Conservation (phyloP, 2,888 invertebrate species). For the Chymomyza caudatula region DNA sequence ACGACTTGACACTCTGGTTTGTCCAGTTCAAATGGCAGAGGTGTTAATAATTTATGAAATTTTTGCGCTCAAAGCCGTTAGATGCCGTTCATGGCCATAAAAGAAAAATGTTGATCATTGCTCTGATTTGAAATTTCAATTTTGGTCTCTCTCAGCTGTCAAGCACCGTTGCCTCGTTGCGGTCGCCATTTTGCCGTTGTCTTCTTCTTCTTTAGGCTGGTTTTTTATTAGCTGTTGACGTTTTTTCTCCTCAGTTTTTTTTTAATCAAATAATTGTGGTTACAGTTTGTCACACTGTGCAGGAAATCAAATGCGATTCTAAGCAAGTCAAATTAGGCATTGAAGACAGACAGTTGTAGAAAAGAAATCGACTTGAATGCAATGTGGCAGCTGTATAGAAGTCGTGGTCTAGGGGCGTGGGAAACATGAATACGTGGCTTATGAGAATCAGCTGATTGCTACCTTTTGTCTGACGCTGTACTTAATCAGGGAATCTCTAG, state of each 20-base stretch:
- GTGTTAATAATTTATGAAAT: conserved; percentile 71
- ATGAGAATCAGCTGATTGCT: too few species aligned
- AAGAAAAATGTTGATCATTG: conserved; percentile 34
- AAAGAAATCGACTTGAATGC: neutral
- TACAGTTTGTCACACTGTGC: neutral
- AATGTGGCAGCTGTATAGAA: too few species aligned
- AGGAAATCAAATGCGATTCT: neutral
- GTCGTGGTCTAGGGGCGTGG: too few species aligned
- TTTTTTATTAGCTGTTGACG: neutral
- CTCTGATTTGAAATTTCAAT: conserved; percentile 69
- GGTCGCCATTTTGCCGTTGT: neutral
- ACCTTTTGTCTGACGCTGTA: too few species aligned
- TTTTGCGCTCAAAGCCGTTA: conserved; percentile 23
- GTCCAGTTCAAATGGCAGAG: conserved; percentile 73
- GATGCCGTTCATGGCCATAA: neutral
- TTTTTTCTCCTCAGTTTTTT: conserved; percentile 25
- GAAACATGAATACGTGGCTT: too few species aligned
- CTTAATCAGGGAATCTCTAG: too few species aligned
- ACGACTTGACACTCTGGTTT: conserved; percentile 51
- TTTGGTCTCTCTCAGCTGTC: conserved; percentile 41
- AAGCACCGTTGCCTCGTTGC: conserved; percentile 44
- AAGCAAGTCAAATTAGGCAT: neutral
- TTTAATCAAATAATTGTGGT: conserved; percentile 38
- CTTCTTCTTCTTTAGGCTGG: neutral
- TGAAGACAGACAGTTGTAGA: neutral